Percentiles rank a stretch among this genome's conserved stretches.
Conservation (phyloP, 2,888 invertebrate species). For the Pegoplata infirma region DNA sequence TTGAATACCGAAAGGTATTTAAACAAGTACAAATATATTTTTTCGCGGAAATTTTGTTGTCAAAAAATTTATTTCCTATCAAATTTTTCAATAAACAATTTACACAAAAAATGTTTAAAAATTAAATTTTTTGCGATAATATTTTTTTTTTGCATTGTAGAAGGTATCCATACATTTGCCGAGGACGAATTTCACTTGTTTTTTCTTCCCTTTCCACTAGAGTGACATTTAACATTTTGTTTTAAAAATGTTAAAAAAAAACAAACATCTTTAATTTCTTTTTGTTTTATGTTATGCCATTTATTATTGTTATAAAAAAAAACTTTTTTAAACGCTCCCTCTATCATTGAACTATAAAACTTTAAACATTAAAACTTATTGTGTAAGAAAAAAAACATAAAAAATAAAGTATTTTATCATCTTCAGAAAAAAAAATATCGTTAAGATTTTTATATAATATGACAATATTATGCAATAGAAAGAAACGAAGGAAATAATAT, state of each 20-base stretch:
- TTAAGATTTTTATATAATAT: background rate
- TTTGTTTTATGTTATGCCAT: conserved; percentile 9
- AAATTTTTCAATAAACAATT: no score
- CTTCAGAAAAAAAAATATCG: conserved; percentile 14
- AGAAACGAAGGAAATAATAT: background rate
- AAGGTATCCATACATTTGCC: no score
- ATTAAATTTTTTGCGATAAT: no score
- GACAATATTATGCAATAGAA: background rate
- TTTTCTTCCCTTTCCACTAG: conserved; percentile 9
- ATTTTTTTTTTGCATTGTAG: no score
- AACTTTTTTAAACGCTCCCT: conserved; percentile 3
- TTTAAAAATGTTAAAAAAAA: conserved; percentile 9
- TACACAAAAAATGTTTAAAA: no score
- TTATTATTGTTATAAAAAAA: conserved; percentile 9
- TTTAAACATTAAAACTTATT: conserved; percentile 57
- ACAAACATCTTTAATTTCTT: background rate
- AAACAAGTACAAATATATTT: no score
- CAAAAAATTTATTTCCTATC: no score
- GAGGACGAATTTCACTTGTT: no score
- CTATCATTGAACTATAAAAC: conserved; percentile 54
- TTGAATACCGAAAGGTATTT: no score
- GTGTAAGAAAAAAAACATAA: conserved; percentile 9
- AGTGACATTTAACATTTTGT: conserved; percentile 51
- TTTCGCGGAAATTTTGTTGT: no score
- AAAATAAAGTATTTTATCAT: conserved; percentile 15